phyloP scores from a whole-genome alignment of 2,888 invertebrate genomes.

The Volucella inflata region DNA sequence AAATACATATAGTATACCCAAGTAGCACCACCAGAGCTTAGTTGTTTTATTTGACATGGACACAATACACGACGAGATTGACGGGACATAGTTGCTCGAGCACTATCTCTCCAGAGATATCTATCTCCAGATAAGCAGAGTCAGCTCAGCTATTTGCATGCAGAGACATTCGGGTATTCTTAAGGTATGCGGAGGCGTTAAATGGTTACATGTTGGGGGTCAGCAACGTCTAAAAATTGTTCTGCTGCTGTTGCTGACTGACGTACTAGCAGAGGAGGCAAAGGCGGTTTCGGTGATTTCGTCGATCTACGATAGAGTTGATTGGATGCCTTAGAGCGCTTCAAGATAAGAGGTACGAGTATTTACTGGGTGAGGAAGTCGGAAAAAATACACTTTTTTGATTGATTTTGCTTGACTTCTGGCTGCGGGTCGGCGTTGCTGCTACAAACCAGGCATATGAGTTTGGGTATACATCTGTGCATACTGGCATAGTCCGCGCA shows the following conservation, averaged over 20 bases:
- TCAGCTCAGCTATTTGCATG: constrained; percentile 70
- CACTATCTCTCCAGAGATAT: constrained; percentile 69
- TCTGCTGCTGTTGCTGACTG: constrained; percentile 46
- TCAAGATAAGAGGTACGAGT: constrained; percentile 58
- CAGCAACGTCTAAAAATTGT: constrained; percentile 62
- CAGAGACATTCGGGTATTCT: constrained; percentile 60
- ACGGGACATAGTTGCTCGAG: constrained; percentile 74
- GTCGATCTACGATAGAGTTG: constrained; percentile 66
- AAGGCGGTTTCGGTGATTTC: constrained; percentile 48
- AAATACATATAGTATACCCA: constrained; percentile 13
- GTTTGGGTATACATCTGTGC: not conserved
- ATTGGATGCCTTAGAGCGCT: constrained; percentile 68
- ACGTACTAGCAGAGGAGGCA: not conserved
- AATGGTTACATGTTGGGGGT: constrained; percentile 75
- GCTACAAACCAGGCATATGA: constrained; percentile 7
- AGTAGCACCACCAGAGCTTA: constrained; percentile 47
- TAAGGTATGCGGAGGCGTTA: constrained; percentile 73
- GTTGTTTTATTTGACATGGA: constrained; percentile 72
- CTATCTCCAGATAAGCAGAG: constrained; percentile 70
- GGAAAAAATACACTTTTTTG: constrained; percentile 56
- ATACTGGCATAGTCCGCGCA: constrained; percentile 23
- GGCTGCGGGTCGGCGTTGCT: constrained; percentile 60
- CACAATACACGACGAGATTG: constrained; percentile 74
- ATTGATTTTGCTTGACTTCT: constrained; percentile 75
- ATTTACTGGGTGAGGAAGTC: constrained; percentile 27